phyloP scores from a whole-genome alignment of 2,113 vertebrate genomes.

The Perca flavescens region DNA sequence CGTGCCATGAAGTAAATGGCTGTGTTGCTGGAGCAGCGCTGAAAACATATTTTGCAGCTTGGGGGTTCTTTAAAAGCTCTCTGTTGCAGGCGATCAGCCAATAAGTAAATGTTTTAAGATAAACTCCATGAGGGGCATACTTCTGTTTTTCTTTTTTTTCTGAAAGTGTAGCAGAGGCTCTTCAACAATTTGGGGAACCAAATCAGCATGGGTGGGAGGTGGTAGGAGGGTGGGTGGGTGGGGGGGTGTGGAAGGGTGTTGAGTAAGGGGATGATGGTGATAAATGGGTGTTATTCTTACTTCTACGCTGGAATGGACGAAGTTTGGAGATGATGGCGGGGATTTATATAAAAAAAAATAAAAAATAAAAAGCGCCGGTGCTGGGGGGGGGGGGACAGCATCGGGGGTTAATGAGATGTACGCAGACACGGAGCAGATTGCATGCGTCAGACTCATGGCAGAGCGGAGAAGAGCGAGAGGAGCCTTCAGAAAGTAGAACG shows the following conservation, averaged over 20 bases:
- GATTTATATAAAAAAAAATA: too few relatives aligned
- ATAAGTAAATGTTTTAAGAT: slow-evolving; percentile 64
- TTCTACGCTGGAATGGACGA: slow-evolving; percentile 35
- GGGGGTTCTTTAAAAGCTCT: slow-evolving; percentile 30
- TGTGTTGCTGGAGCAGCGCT: slow-evolving; percentile 28
- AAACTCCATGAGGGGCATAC: slow-evolving; percentile 66
- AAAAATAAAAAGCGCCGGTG: background rate
- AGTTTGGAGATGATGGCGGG: slow-evolving; percentile 42
- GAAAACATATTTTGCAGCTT: slow-evolving; percentile 42
- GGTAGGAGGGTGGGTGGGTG: background rate
- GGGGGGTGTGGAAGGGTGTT: background rate
- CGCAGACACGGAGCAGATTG: slow-evolving; percentile 56
- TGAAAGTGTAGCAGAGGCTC: slow-evolving; percentile 28
- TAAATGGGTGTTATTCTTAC: slow-evolving; percentile 53
- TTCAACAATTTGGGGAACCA: slow-evolving; percentile 30
- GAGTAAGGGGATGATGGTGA: slow-evolving; percentile 13
- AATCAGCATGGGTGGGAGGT: slow-evolving; percentile 16
- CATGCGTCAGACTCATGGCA: slow-evolving; percentile 74
- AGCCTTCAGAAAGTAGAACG: slow-evolving; percentile 44
- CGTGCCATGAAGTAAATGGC: slow-evolving; percentile 34
- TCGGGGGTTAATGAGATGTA: slow-evolving; percentile 63
- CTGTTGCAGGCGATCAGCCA: slow-evolving; percentile 58
- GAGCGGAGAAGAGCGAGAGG: slow-evolving; percentile 27
- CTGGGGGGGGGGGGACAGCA: background rate
- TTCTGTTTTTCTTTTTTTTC: slow-evolving; percentile 28